phyloP scores from a whole-genome alignment of 30 jellyfish, hydroid and myxozoan species.

The Pseudorhiza aurosa region DNA sequence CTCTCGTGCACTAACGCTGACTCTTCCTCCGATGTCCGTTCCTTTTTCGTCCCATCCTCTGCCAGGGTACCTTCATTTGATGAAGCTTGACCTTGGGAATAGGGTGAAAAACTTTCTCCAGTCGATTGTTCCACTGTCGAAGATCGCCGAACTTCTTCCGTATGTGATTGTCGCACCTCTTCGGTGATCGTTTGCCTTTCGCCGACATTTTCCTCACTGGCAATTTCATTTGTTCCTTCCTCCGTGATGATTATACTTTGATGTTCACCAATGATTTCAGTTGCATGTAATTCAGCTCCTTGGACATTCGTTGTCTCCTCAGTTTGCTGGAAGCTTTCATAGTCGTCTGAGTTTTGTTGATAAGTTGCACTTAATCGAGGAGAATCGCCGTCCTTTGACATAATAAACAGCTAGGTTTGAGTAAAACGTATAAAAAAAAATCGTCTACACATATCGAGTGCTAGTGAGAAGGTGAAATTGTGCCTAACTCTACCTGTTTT shows the following conservation, averaged over 20 bases:
- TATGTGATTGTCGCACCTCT: background rate
- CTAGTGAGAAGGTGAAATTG: no score
- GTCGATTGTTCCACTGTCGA: background rate
- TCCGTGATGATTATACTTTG: background rate
- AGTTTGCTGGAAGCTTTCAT: no score
- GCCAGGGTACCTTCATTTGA: background rate
- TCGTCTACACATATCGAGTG: background rate
- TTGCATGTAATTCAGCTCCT: background rate
- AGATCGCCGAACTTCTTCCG: background rate
- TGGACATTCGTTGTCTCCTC: no score
- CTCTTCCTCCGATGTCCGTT: slow-evolving; percentile 7
- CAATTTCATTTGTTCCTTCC: background rate
- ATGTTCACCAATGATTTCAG: background rate
- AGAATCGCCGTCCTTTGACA: background rate
- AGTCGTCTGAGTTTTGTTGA: background rate
- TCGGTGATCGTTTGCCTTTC: background rate
- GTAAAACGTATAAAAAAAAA: background rate
- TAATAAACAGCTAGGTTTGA: background rate
- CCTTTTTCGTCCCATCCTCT: background rate
- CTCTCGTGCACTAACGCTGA: slow-evolving; percentile 23
- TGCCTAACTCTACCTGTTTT: slow-evolving; percentile 2
- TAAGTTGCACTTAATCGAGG: background rate
- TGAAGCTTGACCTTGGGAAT: background rate
- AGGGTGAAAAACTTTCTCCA: background rate
- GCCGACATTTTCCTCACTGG: background rate